Evolutionary conservation across 2,113 vertebrate genomes (phyloP), one percentile per base, ranked within the genome.

Genomic region (Okapia johnstoni): DNA sequence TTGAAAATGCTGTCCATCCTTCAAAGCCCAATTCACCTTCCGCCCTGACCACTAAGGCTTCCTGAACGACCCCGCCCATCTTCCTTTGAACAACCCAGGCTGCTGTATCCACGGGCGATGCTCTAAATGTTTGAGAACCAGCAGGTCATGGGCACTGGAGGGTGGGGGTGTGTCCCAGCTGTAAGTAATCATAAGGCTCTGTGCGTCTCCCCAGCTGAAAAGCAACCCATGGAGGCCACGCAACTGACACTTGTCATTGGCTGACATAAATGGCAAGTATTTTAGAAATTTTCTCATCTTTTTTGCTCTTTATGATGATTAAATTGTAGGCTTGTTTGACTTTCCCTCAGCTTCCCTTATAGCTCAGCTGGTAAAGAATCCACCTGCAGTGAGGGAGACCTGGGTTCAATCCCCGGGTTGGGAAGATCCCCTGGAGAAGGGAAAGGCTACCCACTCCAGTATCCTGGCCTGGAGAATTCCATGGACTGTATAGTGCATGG

Each of bases 321-420:
- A 54, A 54, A 50, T 36, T 13, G 12, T 58, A 70, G 79, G 36
- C 19, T 81, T 58, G 16, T 36, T 77, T 73, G n/a, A 57, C 15
- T 87, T 96, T 60, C 46, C 87, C 81, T 70, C 10, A n/a, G 66
- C 19, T 70, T 70, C 66, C n/a, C 19, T 70, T n/a, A 40, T 70
- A 13, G 19, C 66, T 70, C 21, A 70, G n/a, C 66, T 70, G 66
- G 66, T 40, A 70, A 70, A 70, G 66, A 70, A 40, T 36, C 2
- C 21, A 5, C 66, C n/a, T 21, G 19, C 66, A 70, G 3, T 40
- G 66, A 1, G 10, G 11, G n/a, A 73, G 66, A 73, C 66, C 21
- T 73, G 36, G 19, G n/a, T 73, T 73, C 1, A 0, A 73, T 73
- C 19, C 19, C 66, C 40, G 66, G 19, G n/a, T 40, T 40, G 10